Base-by-base conservation (phyloP, 2,113 vertebrate genomes). In the Podarcis cretensis region DNA sequence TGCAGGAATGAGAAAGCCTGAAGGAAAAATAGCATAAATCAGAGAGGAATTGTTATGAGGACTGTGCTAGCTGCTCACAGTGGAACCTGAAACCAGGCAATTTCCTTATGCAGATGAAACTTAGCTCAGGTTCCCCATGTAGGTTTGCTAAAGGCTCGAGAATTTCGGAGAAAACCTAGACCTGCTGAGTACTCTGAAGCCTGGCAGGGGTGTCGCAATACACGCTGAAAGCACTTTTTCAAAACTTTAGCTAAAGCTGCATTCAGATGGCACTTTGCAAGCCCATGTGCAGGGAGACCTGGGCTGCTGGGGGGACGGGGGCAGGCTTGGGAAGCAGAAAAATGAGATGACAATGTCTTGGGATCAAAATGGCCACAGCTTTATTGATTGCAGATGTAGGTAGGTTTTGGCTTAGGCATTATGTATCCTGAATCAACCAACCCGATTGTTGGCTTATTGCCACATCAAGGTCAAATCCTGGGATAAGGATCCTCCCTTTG, bases 141-240 rank as follows among this genome's bases (percentile, higher is more conserved):
- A 76, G 68, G 25, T 86, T 86, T 81, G 86, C 73, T 32, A 54
- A 14, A 35, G 84, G 84, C 4, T 94, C 85, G 87, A 88, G 91
- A 93, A 94, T 94, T 94, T 95, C 37, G 94, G 77, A 91, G 87
- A 83, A 93, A 91, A 95, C 79, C 75, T 88, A 83, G 91, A 90
- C 74, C 77, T 92, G 80, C 69, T 90, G 87, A 90, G 87, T 89
- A 57, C 71, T 89, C 85, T 81, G 18, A 91, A 93, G 40, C 86
- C 78, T 83, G 87, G 74, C 48, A 75, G 80, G 63, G 83, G 43
- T 77, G 94, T 91, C 89, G 84, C 25, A 89, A 0, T 77, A 48
- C 0, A 0, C 14, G 14, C 77, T 93, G 79, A 89, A 83, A 93
- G 69, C 25, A 20, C 4, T 87, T 48, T 77, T 92, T 18, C n/a